A percentile compares a stretch with the other conserved stretches of the same genome.
Conservation (phyloP, 2,113 vertebrate genomes). For the Tiliqua scincoides region DNA sequence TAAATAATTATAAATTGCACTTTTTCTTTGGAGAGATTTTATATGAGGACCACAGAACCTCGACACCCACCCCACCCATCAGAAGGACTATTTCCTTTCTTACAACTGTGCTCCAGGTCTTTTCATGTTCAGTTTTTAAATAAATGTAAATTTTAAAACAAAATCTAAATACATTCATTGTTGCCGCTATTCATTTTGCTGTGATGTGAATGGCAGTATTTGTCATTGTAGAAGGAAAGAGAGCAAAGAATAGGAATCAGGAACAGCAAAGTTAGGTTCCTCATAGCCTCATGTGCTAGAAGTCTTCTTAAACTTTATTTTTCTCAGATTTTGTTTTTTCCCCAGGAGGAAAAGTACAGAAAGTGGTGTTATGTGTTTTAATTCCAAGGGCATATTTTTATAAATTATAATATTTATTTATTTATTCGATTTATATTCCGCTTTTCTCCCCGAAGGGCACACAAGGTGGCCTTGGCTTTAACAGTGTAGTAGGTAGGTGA, state of each 20-base stretch:
- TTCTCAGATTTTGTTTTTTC: too few species aligned
- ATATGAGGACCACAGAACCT: not conserved
- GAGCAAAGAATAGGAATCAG: constrained; percentile 43
- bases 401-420: too few species aligned
- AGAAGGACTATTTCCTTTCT: not conserved
- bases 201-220: constrained; percentile 14
- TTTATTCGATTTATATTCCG: too few species aligned
- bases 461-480: too few species aligned
- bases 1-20: too few species aligned
- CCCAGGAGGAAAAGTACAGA: too few species aligned
- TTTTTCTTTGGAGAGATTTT: not conserved
- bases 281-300: too few species aligned
- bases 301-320: too few species aligned
- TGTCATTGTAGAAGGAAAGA: constrained; percentile 2
- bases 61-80: not conserved
- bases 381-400: too few species aligned
- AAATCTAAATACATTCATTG: constrained; percentile 10
- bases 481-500: too few species aligned
- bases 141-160: constrained; percentile 13
- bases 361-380: too few species aligned
- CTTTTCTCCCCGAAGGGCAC: too few species aligned
- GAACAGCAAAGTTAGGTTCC: constrained; percentile 21
- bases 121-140: not conserved
- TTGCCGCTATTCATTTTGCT: constrained; percentile 35
- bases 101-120: not conserved